These are phyloP conservation scores for Rosalia funebris DNA, from an alignment of 2,888 invertebrate genomes.

Conservation along the genomic window DNA sequence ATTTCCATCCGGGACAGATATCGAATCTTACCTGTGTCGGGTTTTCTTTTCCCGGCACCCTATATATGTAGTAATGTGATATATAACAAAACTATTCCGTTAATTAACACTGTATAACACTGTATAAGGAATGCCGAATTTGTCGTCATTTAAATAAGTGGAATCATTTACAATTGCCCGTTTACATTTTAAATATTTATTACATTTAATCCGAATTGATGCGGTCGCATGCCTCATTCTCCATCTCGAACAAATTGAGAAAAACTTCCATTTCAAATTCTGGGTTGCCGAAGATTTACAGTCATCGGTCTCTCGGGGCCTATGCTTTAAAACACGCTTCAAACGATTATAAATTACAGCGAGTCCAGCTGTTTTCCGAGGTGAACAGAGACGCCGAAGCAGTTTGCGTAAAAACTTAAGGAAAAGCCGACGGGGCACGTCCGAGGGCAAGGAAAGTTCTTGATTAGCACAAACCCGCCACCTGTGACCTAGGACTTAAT, in stretches of 20 bases:
- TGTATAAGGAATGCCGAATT: too few relatives aligned
- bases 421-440: conserved; percentile 9
- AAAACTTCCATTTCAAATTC: conserved; percentile 10
- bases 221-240: too few relatives aligned
- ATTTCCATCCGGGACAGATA: too few relatives aligned
- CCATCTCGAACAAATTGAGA: conserved; percentile 3
- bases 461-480: conserved; percentile 11
- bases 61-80: too few relatives aligned
- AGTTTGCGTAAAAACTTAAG: background rate
- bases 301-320: conserved; percentile 21
- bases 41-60: too few relatives aligned
- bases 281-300: conserved; percentile 14
- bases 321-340: conserved; percentile 26
- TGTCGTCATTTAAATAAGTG: too few relatives aligned
- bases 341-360: conserved; percentile 18
- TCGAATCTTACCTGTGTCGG: too few relatives aligned
- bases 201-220: too few relatives aligned
- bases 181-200: too few relatives aligned
- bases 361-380: conserved; percentile 20
- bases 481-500: conserved; percentile 14
- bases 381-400: background rate
- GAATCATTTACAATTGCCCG: too few relatives aligned
- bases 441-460: background rate
- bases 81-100: too few relatives aligned
- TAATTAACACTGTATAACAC: too few relatives aligned